Conservation (phyloP, 2,113 vertebrate genomes). For the Marmota monax region DNA sequence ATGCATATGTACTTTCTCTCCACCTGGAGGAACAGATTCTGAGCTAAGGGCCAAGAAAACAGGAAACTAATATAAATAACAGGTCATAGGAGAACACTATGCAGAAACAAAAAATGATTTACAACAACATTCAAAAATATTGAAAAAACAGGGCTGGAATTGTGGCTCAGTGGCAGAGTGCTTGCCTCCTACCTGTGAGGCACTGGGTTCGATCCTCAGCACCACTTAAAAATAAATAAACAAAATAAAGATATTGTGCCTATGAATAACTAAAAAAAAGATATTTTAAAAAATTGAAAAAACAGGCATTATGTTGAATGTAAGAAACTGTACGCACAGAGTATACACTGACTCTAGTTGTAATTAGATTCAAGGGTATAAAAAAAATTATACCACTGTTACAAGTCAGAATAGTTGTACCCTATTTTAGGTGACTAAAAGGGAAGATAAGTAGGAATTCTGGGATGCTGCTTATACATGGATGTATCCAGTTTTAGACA, state of each 20-base stretch:
- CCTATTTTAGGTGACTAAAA: not conserved
- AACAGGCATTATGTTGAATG: not conserved
- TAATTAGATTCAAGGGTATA: not conserved
- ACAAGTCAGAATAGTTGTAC: not conserved
- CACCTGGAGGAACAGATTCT: not conserved
- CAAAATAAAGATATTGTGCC: no score
- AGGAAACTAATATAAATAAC: not conserved
- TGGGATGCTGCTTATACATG: not conserved
- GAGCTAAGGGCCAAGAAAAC: not conserved
- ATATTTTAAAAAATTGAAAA: not conserved
- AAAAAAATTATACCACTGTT: not conserved
- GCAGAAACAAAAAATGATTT: not conserved
- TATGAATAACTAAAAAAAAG: not conserved
- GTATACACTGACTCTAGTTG: not conserved
- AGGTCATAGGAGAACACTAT: not conserved
- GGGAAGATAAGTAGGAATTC: not conserved
- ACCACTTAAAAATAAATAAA: no score
- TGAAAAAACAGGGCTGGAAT: not conserved
- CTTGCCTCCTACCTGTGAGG: no score
- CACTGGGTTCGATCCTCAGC: no score
- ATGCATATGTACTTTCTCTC: not conserved
- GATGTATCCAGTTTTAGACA: not conserved
- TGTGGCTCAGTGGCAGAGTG: no score
- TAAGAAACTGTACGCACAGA: conserved; percentile 10
- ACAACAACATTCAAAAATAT: not conserved